phyloP scores from a whole-genome alignment of 2,113 vertebrate species.

The Strix uralensis region DNA sequence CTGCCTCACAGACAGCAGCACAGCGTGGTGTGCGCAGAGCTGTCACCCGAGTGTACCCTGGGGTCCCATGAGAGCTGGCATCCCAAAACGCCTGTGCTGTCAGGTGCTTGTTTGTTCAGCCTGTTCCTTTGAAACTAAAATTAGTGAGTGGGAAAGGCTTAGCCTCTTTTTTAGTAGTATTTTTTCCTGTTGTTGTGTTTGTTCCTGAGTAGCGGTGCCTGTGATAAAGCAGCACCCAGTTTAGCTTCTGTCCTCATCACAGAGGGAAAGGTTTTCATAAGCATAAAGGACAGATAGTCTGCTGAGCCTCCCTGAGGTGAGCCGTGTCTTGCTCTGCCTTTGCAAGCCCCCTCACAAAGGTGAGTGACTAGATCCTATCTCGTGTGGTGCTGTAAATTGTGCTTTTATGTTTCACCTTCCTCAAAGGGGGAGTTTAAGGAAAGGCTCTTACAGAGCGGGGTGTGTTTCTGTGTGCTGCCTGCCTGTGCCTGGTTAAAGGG shows the following conservation, averaged over 20 bases:
- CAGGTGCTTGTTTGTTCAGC: not conserved
- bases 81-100: fast-evolving
- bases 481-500: not conserved
- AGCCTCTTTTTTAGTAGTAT: not conserved
- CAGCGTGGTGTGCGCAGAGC: fast-evolving
- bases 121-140: not conserved
- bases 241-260: not conserved
- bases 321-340: not conserved
- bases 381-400: not conserved
- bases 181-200: not conserved
- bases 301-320: not conserved
- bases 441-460: not conserved
- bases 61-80: not conserved
- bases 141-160: not conserved
- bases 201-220: not conserved
- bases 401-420: not conserved
- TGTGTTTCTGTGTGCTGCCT: not conserved
- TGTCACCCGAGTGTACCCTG: fast-evolving
- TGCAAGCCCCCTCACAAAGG: not conserved
- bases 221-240: not conserved
- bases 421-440: not conserved
- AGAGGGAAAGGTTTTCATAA: not conserved
- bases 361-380: not conserved
- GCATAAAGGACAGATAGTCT: not conserved
- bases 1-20: not conserved